Evolutionary conservation across 2,113 vertebrate species (phyloP), one percentile per base, ranked within the genome.

Genomic region (Capreolus pygargus): DNA sequence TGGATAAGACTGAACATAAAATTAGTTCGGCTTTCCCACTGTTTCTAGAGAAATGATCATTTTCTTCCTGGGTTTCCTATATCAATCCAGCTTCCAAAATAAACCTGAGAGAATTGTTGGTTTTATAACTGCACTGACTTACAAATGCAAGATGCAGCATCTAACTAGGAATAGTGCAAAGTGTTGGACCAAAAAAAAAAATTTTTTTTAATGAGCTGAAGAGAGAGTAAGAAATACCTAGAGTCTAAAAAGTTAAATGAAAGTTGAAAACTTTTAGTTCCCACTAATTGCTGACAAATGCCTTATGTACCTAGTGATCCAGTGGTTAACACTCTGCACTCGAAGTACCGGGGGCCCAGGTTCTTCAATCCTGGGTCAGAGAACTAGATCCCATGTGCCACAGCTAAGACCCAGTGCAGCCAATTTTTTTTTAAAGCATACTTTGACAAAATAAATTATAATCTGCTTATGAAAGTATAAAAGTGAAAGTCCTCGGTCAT

Each of bases 11-110:
- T 33, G 1, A 96, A 95, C 83, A 27, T 87, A 58, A 93, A 93
- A 88, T 12, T 39, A 15, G 16, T 74, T 88, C 43, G 23, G 39
- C 55, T 86, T 89, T 74, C 64, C 74, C 16, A 54, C 52, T 55
- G 33, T 84, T 92, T 94, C 74, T 84, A 79, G 16, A 67, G 21
- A 76, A 91, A 54, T 76, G 55, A 82, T 78, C 52, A 30, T n/a
- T 61, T 87, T 52, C 58, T 86, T 92, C n/a, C 70, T 64, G 43
- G 27, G 23, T 39, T 90, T 95, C 61, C 45, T 47, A 1, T 86
- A 12, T 90, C 70, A 88, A 76, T 85, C 88, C 33, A 54, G 45
- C 36, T 79, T 90, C 85, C 67, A 90, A 39, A 28, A 28, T 60
- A 60, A 28, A 60, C 4, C 25, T 58, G 58, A 96, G 60, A 64